A percentile compares a stretch with the other conserved stretches of the same genome.
Conservation (phyloP, 1,140 invertebrate genomes). For the Drosophila nebulosa region DNA sequence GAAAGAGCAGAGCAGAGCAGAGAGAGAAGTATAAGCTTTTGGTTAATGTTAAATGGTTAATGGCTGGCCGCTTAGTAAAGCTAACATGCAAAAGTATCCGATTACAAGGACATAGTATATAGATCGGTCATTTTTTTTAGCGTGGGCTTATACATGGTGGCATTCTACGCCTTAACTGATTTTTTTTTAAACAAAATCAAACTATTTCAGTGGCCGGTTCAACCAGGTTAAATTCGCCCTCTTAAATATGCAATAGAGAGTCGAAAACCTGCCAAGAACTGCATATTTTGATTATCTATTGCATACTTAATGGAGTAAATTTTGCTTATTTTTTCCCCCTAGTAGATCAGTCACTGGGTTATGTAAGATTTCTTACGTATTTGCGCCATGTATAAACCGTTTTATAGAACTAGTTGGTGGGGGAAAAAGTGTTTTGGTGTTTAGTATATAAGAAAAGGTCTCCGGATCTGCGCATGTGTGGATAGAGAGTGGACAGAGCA, state of each 20-base stretch:
- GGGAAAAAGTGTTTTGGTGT: not conserved
- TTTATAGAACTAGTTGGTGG: not conserved
- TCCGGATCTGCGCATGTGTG: not conserved
- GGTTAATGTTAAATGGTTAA: conserved; percentile 35
- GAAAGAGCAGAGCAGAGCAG: conserved; percentile 42
- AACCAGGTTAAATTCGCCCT: too few relatives aligned
- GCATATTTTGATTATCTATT: too few relatives aligned
- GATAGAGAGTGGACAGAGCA: conserved; percentile 13
- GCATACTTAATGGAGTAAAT: too few relatives aligned
- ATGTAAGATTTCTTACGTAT: too few relatives aligned
- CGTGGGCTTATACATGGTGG: not conserved
- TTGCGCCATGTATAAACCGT: conserved; percentile 5
- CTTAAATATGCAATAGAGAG: too few relatives aligned
- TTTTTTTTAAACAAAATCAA: too few relatives aligned
- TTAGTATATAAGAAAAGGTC: not conserved
- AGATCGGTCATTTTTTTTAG: not conserved
- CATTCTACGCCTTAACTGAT: too few relatives aligned
- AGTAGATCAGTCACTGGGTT: too few relatives aligned
- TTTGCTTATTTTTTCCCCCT: not conserved
- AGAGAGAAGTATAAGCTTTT: conserved; percentile 17
- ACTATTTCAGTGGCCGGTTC: too few relatives aligned
- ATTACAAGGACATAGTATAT: not conserved
- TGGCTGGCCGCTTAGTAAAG: conserved; percentile 8
- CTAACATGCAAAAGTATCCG: not conserved
- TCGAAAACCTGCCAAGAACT: too few relatives aligned